These are phyloP conservation scores for Caradrina kadenii DNA, from an alignment of 2,888 invertebrate species.

Conservation along the genomic window DNA sequence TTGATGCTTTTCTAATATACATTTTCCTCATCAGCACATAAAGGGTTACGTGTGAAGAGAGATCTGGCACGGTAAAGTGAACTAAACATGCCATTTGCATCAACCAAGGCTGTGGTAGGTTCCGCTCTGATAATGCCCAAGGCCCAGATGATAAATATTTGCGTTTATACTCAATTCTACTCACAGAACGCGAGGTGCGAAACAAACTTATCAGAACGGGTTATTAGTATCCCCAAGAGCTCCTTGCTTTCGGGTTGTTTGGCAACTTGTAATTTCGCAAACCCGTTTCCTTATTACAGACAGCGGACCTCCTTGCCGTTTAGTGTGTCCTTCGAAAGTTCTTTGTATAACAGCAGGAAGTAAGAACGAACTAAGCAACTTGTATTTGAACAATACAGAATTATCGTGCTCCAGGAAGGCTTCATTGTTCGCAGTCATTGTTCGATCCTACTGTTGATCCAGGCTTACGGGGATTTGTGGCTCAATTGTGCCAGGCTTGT, in stretches of 20 bases:
- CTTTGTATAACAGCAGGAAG: slow-evolving; percentile 43
- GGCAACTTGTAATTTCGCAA: slow-evolving; percentile 54
- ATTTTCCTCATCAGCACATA: slow-evolving; percentile 27
- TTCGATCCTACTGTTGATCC: slow-evolving; percentile 44
- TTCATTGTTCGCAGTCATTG: slow-evolving; percentile 51
- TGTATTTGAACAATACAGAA: slow-evolving; percentile 52
- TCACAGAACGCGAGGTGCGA: slow-evolving; percentile 31
- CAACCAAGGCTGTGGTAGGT: slow-evolving; percentile 70
- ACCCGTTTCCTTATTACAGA: slow-evolving; percentile 50
- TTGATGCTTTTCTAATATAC: slow-evolving; percentile 15
- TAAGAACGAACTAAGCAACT: slow-evolving; percentile 44
- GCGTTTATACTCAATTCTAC: slow-evolving; percentile 42
- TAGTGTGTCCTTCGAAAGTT: slow-evolving; percentile 53
- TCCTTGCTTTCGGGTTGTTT: slow-evolving; percentile 51
- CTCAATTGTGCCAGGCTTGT: slow-evolving; percentile 29
- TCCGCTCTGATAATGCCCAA: slow-evolving; percentile 76
- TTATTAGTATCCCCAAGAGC: slow-evolving; percentile 43
- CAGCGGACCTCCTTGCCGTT: slow-evolving; percentile 34
- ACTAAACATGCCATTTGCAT: slow-evolving; percentile 62
- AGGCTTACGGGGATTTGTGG: slow-evolving; percentile 47
- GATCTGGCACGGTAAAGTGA: slow-evolving; percentile 55
- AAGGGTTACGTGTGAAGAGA: slow-evolving; percentile 53
- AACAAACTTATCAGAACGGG: slow-evolving; percentile 43
- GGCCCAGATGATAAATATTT: slow-evolving; percentile 67
- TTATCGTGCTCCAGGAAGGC: slow-evolving; percentile 40